Percentiles rank a stretch among this genome's conserved stretches.
phyloP scores from a whole-genome alignment of 2,888 invertebrate genomes.

The Alloplasta piceator region DNA sequence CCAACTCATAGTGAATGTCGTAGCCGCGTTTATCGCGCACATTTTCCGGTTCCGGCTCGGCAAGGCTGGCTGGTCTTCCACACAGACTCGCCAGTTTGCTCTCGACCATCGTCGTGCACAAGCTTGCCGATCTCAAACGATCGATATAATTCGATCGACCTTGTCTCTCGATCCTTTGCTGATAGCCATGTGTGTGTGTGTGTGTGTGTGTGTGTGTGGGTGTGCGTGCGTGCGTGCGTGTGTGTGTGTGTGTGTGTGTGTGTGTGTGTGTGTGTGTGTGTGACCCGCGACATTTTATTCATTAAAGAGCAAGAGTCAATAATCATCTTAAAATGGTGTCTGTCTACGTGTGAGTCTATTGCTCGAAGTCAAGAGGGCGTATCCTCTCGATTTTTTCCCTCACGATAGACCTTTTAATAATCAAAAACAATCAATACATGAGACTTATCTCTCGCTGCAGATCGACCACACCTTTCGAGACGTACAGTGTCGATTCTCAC shows the following conservation, averaged over 20 bases:
- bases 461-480: conserved; percentile 60
- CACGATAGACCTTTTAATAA: too few relatives aligned
- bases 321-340: too few relatives aligned
- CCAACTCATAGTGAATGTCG: conserved; percentile 1
- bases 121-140: conserved; percentile 49
- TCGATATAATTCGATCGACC: conserved; percentile 66
- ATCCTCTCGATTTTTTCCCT: too few relatives aligned
- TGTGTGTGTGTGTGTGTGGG: too few relatives aligned
- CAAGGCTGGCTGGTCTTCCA: conserved; percentile 18
- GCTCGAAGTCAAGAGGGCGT: too few relatives aligned
- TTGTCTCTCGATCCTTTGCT: conserved; percentile 57
- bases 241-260: background rate
- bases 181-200: conserved; percentile 42
- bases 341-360: too few relatives aligned
- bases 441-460: conserved; percentile 27
- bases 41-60: conserved; percentile 52
- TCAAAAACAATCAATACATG: background rate
- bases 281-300: too few relatives aligned
- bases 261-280: background rate
- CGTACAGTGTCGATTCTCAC: conserved; percentile 30
- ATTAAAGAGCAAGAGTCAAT: too few relatives aligned
- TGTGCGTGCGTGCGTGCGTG: too few relatives aligned
- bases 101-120: background rate
- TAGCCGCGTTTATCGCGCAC: conserved; percentile 29
- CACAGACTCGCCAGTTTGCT: background rate